phyloP scores from a whole-genome alignment of 2,888 invertebrate genomes.

The Morpho achilles region DNA sequence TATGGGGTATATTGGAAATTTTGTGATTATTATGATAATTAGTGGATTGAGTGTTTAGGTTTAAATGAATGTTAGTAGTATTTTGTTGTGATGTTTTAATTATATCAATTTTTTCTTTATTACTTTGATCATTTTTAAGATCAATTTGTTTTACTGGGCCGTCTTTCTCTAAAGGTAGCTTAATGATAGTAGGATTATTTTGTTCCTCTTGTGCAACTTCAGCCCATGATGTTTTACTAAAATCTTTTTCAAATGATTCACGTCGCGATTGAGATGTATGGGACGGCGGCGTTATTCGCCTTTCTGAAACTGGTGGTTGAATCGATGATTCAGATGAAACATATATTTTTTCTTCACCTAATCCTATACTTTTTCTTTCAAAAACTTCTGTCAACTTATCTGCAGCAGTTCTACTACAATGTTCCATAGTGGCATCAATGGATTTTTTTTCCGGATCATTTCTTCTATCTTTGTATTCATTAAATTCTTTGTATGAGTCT shows the following conservation, averaged over 20 bases:
- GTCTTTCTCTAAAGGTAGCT: constrained; percentile 43
- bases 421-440: constrained; percentile 50
- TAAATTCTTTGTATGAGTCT: constrained; percentile 74
- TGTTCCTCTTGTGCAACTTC: constrained; percentile 67
- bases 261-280: constrained; percentile 54
- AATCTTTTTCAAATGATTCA: constrained; percentile 72
- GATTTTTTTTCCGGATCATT: constrained; percentile 70
- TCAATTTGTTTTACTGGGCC: constrained; percentile 42
- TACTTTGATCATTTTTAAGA: constrained; percentile 33
- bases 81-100: constrained; percentile 34
- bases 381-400: constrained; percentile 73
- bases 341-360: constrained; percentile 49
- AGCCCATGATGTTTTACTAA: constrained; percentile 68
- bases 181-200: constrained; percentile 35
- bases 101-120: constrained; percentile 39
- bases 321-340: constrained; percentile 41
- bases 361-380: constrained; percentile 68
- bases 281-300: constrained; percentile 63
- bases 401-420: constrained; percentile 63
- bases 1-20: constrained; percentile 14
- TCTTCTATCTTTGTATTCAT: constrained; percentile 70
- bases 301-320: constrained; percentile 67
- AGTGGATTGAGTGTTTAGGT: constrained; percentile 24
- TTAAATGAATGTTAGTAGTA: constrained; percentile 20
- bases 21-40: constrained; percentile 25